Evolutionary conservation across 1,140 invertebrate species (phyloP).

Genomic region (Lasaia peninsularis): DNA sequence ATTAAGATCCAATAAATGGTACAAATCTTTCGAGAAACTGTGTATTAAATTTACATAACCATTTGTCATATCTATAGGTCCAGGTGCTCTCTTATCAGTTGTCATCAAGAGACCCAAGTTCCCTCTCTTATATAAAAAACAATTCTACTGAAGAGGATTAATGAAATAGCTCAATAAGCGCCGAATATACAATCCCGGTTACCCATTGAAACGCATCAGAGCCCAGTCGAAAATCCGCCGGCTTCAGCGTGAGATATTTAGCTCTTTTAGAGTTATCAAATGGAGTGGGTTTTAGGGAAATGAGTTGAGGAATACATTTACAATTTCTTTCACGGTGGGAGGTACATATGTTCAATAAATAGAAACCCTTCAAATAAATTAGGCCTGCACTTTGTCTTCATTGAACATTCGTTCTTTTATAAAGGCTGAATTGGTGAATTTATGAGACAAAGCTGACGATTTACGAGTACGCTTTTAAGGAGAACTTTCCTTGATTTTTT

Average conservation of each 20-base stretch:
- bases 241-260: constrained; percentile 65
- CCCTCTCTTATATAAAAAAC: constrained; percentile 11
- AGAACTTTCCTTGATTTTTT: too few relatives aligned
- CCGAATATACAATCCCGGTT: constrained; percentile 41
- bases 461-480: neutral
- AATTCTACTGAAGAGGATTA: constrained; percentile 56
- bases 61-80: too few relatives aligned
- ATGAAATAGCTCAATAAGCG: constrained; percentile 66
- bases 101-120: too few relatives aligned
- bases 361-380: constrained; percentile 57
- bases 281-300: constrained; percentile 70
- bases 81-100: too few relatives aligned
- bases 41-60: too few relatives aligned
- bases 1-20: too few relatives aligned
- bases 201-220: constrained; percentile 47
- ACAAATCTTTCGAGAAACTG: too few relatives aligned
- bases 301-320: constrained; percentile 54
- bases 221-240: constrained; percentile 54
- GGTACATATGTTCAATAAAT: constrained; percentile 60
- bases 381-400: constrained; percentile 58
- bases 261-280: constrained; percentile 69
- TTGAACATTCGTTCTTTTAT: constrained; percentile 39
- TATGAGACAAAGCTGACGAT: neutral
- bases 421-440: constrained; percentile 37
- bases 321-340: constrained; percentile 36